Evolutionary conservation across 2,888 invertebrate genomes (phyloP).

Genomic region (Elgonia sp.): DNA sequence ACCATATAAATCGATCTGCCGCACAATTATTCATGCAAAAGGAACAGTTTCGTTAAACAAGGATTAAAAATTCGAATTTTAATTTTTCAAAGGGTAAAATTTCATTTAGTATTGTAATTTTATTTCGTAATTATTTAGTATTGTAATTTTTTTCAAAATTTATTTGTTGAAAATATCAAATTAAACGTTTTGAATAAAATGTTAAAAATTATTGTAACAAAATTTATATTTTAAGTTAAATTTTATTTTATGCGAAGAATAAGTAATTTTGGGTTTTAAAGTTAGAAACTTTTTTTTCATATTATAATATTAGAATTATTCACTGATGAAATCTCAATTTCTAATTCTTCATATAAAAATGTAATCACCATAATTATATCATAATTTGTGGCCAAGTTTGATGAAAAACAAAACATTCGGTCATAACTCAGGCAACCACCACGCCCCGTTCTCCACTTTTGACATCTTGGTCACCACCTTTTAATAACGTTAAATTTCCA

Average conservation of each 20-base stretch:
- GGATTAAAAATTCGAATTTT: too few species aligned
- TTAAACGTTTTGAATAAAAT: too few species aligned
- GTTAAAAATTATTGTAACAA: too few species aligned
- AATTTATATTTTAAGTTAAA: background rate
- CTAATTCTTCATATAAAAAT: constrained; percentile 21
- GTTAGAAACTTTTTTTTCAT: background rate
- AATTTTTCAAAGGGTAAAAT: constrained; percentile 32
- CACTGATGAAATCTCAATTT: background rate
- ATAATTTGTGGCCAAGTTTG: constrained; percentile 64
- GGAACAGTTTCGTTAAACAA: constrained; percentile 46
- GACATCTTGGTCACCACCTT: constrained; percentile 81
- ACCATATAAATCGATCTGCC: constrained; percentile 83
- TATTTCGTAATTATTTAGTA: too few species aligned
- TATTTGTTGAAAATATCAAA: too few species aligned
- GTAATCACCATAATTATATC: constrained; percentile 80
- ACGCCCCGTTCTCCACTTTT: constrained; percentile 81
- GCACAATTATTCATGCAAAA: constrained; percentile 59
- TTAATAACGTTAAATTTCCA: constrained; percentile 44
- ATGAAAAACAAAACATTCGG: constrained; percentile 73
- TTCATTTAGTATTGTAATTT: constrained; percentile 16
- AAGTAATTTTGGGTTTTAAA: too few species aligned
- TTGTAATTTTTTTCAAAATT: too few species aligned
- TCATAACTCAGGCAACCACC: constrained; percentile 82
- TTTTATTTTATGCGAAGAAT: background rate
- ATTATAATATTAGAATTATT: background rate